Evolutionary conservation across 2,888 invertebrate species (phyloP), one percentile per base, ranked within the genome.

Genomic region (Trissoscelio sp.): DNA sequence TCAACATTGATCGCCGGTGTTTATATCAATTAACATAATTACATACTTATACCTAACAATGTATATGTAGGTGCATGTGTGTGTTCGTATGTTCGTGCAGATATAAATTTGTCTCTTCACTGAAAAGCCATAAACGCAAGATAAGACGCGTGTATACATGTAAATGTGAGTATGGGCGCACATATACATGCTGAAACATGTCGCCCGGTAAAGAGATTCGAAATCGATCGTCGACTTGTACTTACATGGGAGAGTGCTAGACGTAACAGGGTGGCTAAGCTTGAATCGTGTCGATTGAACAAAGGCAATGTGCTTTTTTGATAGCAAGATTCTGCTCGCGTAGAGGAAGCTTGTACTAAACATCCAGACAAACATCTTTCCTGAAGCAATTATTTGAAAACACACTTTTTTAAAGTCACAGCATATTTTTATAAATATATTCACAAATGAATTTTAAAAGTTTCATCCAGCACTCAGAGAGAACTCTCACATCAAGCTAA

Each of bases 221-320:
- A 72, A 72, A 79, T 79, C 79, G 79, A 79, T 79, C 72, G 72
- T 72, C 58, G 57, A 58, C 72, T 72, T 78, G 64, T 72, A 57
- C 78, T 70, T 78, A 70, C 70, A 78, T 34, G 70, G 24, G 31
- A 48, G 57, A 69, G 18, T 18, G 48, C 42, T 70, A 70, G 70
- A 57, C 64, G 31, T 22, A 55, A 69, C 72, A 44, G 64, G 72
- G 66, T 48, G 37, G 51, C 57, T 72, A 66, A 44, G 79, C 66
- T 79, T 18, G 42, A 69, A 67, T 60, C 57, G 55, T 18, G 67
- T 67, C 66, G 67, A 67, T 67, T 20, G 31, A 60, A 66, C 74
- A 75, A 75, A 67, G 75, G 51, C 75, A 60, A 67, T 67, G 51
- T 7, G 12, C 24, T 60, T 75, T 72, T 75, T 75, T 67, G 44